Evolutionary conservation across 2,888 invertebrate genomes (phyloP).

Genomic region (Ornithoptera alexandrae): DNA sequence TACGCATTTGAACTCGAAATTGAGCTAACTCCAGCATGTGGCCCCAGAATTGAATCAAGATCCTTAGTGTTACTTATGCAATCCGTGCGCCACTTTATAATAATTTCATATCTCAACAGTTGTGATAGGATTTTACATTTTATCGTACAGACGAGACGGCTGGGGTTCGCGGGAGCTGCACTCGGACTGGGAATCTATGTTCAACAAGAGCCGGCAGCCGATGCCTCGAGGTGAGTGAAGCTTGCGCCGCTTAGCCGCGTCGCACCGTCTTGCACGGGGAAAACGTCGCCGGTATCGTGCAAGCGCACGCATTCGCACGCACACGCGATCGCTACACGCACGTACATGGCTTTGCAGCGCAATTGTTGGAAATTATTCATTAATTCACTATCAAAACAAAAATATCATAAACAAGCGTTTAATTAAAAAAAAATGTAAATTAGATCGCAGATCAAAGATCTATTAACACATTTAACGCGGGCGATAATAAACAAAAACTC

Average conservation of each 20-base stretch:
- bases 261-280: conserved; percentile 45
- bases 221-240: conserved; percentile 85
- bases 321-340: conserved; percentile 22
- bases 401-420: neutral
- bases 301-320: conserved; percentile 30
- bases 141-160: conserved; percentile 65
- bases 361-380: neutral
- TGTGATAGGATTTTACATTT: conserved; percentile 4
- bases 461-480: too few relatives aligned
- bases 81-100: neutral
- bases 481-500: too few relatives aligned
- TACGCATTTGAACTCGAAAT: too few relatives aligned
- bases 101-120: neutral
- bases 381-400: neutral
- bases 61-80: too few relatives aligned
- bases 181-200: conserved; percentile 86
- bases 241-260: conserved; percentile 33
- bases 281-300: conserved; percentile 66
- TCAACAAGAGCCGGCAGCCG: conserved; percentile 79
- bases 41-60: too few relatives aligned
- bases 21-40: too few relatives aligned
- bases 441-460: too few relatives aligned
- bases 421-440: neutral
- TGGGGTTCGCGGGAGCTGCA: conserved; percentile 84
- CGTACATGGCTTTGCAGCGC: conserved; percentile 22